phyloP scores from a whole-genome alignment of 2,888 invertebrate genomes.

The Synergus itoensis region DNA sequence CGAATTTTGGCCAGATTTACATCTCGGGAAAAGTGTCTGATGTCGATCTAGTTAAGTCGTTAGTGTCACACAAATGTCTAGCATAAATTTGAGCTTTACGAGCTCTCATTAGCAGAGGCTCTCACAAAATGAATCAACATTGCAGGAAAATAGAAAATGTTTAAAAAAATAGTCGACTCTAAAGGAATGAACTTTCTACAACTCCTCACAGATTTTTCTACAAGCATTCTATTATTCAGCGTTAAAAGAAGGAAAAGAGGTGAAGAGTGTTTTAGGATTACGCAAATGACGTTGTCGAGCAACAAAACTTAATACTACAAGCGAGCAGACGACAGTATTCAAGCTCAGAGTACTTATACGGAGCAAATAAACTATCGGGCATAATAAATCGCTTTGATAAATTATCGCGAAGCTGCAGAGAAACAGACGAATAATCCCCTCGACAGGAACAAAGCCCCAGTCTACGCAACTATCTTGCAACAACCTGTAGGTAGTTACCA shows the following conservation, averaged over 20 bases:
- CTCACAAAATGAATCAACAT: neutral
- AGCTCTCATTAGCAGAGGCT: neutral
- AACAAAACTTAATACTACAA: neutral
- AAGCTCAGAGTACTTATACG: conserved; percentile 6
- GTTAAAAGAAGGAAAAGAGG: neutral
- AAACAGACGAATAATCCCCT: conserved; percentile 34
- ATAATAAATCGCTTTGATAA: conserved; percentile 38
- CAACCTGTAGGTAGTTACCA: conserved; percentile 50
- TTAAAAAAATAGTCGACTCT: too few relatives aligned
- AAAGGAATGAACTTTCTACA: too few relatives aligned
- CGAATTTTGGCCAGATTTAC: conserved; percentile 2
- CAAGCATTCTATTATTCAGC: neutral
- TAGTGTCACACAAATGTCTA: conserved; percentile 28
- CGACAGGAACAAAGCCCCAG: conserved; percentile 29
- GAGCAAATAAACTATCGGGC: conserved; percentile 35
- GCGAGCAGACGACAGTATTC: conserved; percentile 3
- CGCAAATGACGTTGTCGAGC: neutral
- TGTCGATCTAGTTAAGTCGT: conserved; percentile 26
- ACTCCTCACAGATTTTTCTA: too few relatives aligned
- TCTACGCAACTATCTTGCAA: conserved; percentile 40
- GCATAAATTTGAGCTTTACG: conserved; percentile 6
- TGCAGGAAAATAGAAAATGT: neutral
- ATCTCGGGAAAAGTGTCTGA: conserved; percentile 2
- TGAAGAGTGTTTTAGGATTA: neutral
- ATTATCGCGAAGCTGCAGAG: conserved; percentile 34